Percentiles rank a stretch among this genome's conserved stretches.
These are phyloP conservation scores for Caenorhabditis sp. DNA, from an alignment of 2,888 invertebrate genomes.

Conservation along the genomic window DNA sequence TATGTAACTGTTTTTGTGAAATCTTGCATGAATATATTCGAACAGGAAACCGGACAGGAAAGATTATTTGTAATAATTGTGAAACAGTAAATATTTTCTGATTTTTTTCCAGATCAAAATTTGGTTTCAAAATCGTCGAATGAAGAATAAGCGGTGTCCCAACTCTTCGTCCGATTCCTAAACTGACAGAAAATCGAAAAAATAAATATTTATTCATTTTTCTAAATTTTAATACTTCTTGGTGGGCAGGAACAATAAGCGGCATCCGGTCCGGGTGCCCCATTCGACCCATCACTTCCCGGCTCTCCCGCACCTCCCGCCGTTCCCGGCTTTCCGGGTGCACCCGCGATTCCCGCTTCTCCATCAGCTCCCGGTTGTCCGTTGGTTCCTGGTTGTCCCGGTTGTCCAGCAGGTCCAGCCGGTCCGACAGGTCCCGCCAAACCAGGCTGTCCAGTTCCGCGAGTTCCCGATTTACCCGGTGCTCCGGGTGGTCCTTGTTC, in stretches of 20 bases:
- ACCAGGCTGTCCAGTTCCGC: conserved; percentile 46
- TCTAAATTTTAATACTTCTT: conserved; percentile 14
- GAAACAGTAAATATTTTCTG: too few species aligned
- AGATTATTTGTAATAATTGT: too few species aligned
- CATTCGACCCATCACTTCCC: conserved; percentile 28
- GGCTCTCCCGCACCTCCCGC: conserved; percentile 37
- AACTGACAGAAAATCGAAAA: background rate
- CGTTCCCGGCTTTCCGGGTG: conserved; percentile 36
- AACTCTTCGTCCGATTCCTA: background rate
- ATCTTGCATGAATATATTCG: too few species aligned
- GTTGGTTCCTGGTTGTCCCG: conserved; percentile 42
- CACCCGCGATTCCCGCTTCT: conserved; percentile 43
- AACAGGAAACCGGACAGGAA: too few species aligned
- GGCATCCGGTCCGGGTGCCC: conserved; percentile 47
- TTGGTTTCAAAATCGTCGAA: conserved; percentile 93
- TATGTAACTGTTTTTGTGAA: conserved; percentile 72
- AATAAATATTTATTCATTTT: background rate
- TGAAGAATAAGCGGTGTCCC: conserved; percentile 89
- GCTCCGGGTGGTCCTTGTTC: conserved; percentile 44
- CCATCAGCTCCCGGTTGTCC: conserved; percentile 46
- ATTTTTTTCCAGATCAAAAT: conserved; percentile 84
- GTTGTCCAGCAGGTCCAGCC: conserved; percentile 39
- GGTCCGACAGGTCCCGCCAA: conserved; percentile 42
- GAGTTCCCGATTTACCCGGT: conserved; percentile 42
- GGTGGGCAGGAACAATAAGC: conserved; percentile 48